Base-by-base conservation (phyloP, 1,140 invertebrate genomes). In the Oscheius sp. region DNA sequence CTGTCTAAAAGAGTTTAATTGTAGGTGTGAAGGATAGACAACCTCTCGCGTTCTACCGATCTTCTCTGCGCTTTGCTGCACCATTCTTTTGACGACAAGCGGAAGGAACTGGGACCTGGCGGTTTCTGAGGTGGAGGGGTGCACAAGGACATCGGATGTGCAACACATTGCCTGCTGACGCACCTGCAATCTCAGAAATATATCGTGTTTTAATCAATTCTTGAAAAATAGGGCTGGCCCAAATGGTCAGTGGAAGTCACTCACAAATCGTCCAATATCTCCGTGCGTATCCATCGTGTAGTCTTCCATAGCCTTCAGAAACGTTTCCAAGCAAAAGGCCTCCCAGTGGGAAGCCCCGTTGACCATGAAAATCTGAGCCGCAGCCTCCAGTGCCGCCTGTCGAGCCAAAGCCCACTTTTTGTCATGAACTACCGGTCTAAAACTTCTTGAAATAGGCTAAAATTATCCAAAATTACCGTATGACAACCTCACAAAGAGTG, bases 221-320 rank as follows among this genome's bases (percentile, higher is more conserved):
- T 71, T 71, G n/a, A 28, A 23, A 23, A 28, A n/a, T n/a, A n/a
- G n/a, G n/a, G n/a, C n/a, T n/a, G n/a, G n/a, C n/a, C n/a, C n/a
- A n/a, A n/a, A n/a, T n/a, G n/a, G 49, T 49, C 20, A 67, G 28
- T 20, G 35, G 49, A 4, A 69, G n/a, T 26, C 34, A 29, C 63
- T 69, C 23, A 71, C 65, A 20, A 45, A 46, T 15, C 68, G 45
- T 38, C 68, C 68, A 35, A 71, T 42, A 45, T 71, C 68, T 26
- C 68, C 68, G 61, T 70, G 59, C 34, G 32, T 42, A 29, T 71
- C 52, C 31, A 13, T 73, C 18, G 68, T 45, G 65, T 71, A 71
- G 65, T 71, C 65, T 10, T 71, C 38, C 42, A 71, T n/a, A 10
- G 34, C 68, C 13, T 31, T 20, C 38, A 70, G 23, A 7, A 71